Percentiles rank a stretch among this genome's conserved stretches.
Evolutionary conservation across 1,140 invertebrate genomes (phyloP).

Genomic region (Drosophila bocki): DNA sequence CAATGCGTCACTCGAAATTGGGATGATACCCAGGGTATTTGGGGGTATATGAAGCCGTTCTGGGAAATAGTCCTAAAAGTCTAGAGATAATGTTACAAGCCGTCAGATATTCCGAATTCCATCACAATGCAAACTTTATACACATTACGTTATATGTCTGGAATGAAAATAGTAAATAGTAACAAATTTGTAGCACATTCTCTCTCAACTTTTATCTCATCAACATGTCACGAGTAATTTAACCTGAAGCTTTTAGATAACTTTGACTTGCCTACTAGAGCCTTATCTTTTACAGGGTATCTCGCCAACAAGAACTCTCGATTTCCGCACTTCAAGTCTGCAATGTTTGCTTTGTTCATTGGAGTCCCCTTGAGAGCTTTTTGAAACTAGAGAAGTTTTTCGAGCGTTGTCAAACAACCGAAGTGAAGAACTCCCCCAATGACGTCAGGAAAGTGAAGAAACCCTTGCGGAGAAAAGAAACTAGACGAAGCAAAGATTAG

Average conservation of each 20-base stretch:
- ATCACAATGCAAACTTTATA: not conserved
- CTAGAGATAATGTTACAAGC: not conserved
- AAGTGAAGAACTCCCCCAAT: constrained; percentile 24
- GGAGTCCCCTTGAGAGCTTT: constrained; percentile 18
- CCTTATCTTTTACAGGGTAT: constrained; percentile 14
- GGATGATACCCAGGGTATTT: not conserved
- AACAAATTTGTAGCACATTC: not conserved
- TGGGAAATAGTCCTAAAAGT: not conserved
- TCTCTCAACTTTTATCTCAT: not conserved
- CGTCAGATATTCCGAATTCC: too few species aligned
- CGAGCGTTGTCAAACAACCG: constrained; percentile 24
- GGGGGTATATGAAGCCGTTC: not conserved
- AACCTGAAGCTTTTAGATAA: not conserved
- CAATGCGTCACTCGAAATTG: constrained; percentile 14
- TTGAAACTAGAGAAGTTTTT: constrained; percentile 18
- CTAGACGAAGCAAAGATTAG: constrained; percentile 8
- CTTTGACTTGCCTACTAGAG: not conserved
- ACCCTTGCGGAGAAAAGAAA: not conserved
- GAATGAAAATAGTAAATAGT: not conserved
- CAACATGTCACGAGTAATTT: not conserved
- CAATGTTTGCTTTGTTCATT: constrained; percentile 35
- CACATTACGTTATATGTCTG: too few species aligned
- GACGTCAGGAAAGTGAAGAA: constrained; percentile 21
- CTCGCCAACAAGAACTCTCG: not conserved
- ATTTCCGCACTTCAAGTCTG: constrained; percentile 20